A percentile compares a stretch with the other conserved stretches of the same genome.
These are phyloP conservation scores for Yponomeuta malinellus DNA, from an alignment of 2,888 invertebrate genomes.

Conservation along the genomic window DNA sequence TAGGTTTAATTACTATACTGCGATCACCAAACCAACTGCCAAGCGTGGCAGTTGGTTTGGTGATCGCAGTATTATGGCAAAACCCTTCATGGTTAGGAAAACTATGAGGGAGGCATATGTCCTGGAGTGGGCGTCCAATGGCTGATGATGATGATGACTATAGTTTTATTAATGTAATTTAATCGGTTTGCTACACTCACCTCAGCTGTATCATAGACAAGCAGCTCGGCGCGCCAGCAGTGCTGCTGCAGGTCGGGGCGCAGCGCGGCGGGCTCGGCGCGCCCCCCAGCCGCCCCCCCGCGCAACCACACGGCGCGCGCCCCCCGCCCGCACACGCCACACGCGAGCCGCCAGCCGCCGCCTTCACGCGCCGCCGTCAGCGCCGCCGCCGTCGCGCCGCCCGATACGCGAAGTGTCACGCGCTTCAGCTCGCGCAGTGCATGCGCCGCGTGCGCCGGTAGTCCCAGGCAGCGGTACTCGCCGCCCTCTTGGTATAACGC, in stretches of 20 bases:
- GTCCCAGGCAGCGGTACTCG: constrained; percentile 82
- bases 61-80: no score
- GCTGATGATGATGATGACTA: no score
- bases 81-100: no score
- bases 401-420: constrained; percentile 55
- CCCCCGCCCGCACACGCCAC: constrained; percentile 59
- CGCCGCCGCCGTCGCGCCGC: constrained; percentile 7
- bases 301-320: constrained; percentile 46
- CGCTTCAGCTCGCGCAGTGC: constrained; percentile 52
- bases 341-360: constrained; percentile 51
- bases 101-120: no score
- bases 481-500: constrained; percentile 87
- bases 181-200: constrained; percentile 21
- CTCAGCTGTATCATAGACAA: constrained; percentile 53
- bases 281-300: constrained; percentile 24
- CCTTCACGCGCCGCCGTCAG: background rate
- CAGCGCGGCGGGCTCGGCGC: constrained; percentile 38
- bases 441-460: constrained; percentile 42
- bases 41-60: no score
- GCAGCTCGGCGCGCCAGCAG: constrained; percentile 58
- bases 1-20: no score
- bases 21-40: no score
- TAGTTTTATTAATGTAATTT: no score
- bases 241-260: constrained; percentile 51
- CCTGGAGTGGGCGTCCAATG: no score